Evolutionary conservation across 2,888 invertebrate genomes (phyloP).

Genomic region (Cepaea hortensis): DNA sequence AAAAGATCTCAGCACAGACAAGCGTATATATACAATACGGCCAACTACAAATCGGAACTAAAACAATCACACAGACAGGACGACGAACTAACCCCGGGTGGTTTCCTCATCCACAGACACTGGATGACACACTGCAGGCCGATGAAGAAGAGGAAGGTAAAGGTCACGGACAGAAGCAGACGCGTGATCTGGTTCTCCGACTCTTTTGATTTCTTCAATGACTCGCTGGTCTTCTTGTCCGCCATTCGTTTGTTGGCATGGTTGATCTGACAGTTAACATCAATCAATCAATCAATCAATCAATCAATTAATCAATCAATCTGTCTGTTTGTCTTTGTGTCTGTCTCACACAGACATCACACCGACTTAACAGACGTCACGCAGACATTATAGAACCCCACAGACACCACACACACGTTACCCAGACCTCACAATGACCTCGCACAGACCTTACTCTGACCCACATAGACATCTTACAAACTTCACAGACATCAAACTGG

Average conservation of each 20-base stretch:
- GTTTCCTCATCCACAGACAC: slow-evolving; percentile 63
- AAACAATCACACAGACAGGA: background rate
- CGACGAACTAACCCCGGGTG: slow-evolving; percentile 56
- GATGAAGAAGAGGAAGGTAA: slow-evolving; percentile 63
- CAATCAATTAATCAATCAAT: too few species aligned
- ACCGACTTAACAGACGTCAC: too few species aligned
- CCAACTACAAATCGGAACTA: background rate
- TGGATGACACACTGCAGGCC: slow-evolving; percentile 64
- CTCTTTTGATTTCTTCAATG: slow-evolving; percentile 55
- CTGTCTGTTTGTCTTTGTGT: too few species aligned
- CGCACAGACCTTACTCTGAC: too few species aligned
- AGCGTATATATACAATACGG: background rate
- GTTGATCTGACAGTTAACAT: slow-evolving; percentile 45
- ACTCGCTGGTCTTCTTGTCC: slow-evolving; percentile 55
- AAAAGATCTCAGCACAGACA: background rate
- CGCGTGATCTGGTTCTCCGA: slow-evolving; percentile 63
- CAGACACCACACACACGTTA: too few species aligned
- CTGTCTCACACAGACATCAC: too few species aligned
- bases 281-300: too few species aligned
- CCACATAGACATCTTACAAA: too few species aligned
- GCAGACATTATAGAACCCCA: too few species aligned
- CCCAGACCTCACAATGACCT: too few species aligned
- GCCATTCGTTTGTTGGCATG: slow-evolving; percentile 58
- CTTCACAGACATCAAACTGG: too few species aligned
- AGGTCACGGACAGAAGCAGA: slow-evolving; percentile 63